Evolutionary conservation across 2,888 invertebrate genomes (phyloP).

Genomic region (Nycteola revayana): DNA sequence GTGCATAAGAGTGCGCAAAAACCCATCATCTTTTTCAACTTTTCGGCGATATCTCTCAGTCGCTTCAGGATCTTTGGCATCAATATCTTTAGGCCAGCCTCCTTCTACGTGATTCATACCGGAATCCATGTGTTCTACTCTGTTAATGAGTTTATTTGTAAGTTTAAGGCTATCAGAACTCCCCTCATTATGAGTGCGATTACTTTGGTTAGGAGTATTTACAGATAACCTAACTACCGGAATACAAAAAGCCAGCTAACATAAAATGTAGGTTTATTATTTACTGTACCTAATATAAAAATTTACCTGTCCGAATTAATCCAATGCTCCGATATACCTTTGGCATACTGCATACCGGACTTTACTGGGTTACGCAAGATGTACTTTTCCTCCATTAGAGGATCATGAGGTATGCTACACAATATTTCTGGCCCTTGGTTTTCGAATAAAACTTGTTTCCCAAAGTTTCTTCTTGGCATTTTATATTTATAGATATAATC

Average conservation of each 20-base stretch:
- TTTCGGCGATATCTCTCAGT: constrained; percentile 21
- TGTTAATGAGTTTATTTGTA: constrained; percentile 38
- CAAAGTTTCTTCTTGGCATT: constrained; percentile 1
- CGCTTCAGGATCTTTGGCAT: constrained; percentile 16
- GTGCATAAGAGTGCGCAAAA: constrained; percentile 84
- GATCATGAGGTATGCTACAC: no score
- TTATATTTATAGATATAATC: not conserved
- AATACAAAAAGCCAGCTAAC: no score
- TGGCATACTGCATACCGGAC: no score
- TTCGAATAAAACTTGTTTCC: not conserved
- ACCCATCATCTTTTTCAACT: constrained; percentile 81
- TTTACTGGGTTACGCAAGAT: no score
- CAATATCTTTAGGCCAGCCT: constrained; percentile 91
- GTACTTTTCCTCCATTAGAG: no score
- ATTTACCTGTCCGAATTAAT: no score
- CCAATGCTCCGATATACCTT: no score
- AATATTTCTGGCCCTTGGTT: not conserved
- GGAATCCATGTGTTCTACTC: constrained; percentile 78
- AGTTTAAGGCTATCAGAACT: not conserved
- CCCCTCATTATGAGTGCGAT: no score
- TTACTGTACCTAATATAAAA: no score
- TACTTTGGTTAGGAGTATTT: no score
- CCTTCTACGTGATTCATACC: constrained; percentile 90
- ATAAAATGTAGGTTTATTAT: no score
- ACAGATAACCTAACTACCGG: no score